Evolutionary conservation across 2,113 vertebrate species (phyloP), one percentile per base, ranked within the genome.

Genomic region (Chionodraco myersi): DNA sequence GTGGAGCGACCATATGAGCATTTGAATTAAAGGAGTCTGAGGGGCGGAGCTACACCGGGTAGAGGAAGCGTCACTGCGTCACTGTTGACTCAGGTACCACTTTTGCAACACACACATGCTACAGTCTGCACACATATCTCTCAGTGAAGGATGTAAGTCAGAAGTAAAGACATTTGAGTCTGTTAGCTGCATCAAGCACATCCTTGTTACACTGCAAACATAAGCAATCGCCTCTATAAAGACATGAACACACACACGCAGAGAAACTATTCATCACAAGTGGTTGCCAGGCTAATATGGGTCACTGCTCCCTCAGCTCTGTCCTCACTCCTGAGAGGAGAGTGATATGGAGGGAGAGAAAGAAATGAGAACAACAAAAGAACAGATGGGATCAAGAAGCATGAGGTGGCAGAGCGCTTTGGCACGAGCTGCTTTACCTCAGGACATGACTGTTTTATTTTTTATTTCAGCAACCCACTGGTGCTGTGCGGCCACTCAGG

Each of bases 261-360:
- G 36, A 82, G 56, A 73, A 75, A 75, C 60, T 56, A 69, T 80
- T 75, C 36, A 72, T 85, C 80, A 71, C 69, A 66, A 75, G 67
- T 80, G 57, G 75, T 79, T 89, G 75, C 76, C 75, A 75, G 71
- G 69, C 75, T 85, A 87, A 88, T 88, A 75, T 86, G 83, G 85
- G 85, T 92, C 88, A 87, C 13, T 72, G 73, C 68, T 68, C 61
- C 56, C 73, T 77, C 57, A 62, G 85, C 71, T 61, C 57, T 62
- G 68, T 60, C 72, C 64, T 80, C 65, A 77, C 72, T 80, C 68
- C 12, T 61, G 47, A 81, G 58, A 77, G 75, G 48, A 58, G 14
- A 36, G 6, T 4, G 21, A 53, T 12, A 52, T 10, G 11, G 44
- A 56, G 16, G 13, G 14, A 18, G 16, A 36, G 45, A 41, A 41